phyloP scores from a whole-genome alignment of 2,888 invertebrate genomes.

The Xanthorhoe spadicearia region DNA sequence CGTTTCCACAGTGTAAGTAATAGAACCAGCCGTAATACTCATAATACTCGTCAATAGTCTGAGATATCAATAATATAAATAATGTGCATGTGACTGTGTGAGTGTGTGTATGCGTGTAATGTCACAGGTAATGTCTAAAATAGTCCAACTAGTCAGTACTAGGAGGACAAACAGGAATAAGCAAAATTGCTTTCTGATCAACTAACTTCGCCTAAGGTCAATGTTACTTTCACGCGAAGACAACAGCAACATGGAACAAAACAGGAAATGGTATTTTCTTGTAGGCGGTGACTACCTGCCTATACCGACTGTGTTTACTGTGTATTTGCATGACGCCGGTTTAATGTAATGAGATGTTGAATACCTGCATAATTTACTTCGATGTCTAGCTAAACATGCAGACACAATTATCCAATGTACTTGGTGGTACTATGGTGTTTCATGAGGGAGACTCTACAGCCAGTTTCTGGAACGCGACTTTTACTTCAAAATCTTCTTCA shows the following conservation, averaged over 20 bases:
- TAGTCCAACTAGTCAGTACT: too few species aligned
- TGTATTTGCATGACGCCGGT: conserved; percentile 22
- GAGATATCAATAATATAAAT: too few species aligned
- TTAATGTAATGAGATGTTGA: conserved; percentile 25
- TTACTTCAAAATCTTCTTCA: too few species aligned
- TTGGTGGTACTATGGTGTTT: background rate
- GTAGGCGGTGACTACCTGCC: conserved; percentile 14
- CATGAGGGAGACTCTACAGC: too few species aligned
- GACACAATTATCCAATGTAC: background rate
- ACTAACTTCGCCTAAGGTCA: background rate
- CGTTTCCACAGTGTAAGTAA: too few species aligned
- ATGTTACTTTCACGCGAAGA: background rate
- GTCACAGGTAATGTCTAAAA: too few species aligned
- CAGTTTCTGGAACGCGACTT: too few species aligned
- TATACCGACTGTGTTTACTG: conserved; percentile 11
- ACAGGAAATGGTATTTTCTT: conserved; percentile 18
- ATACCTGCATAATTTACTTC: conserved; percentile 21
- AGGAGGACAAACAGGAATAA: background rate
- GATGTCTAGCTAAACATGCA: conserved; percentile 4
- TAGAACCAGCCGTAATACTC: too few species aligned
- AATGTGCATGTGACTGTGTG: too few species aligned
- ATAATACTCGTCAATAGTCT: too few species aligned
- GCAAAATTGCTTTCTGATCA: background rate
- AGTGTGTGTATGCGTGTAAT: too few species aligned
- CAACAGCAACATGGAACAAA: background rate